These are phyloP conservation scores for Hypselothyrea guttata DNA, from an alignment of 2,888 invertebrate genomes.

Conservation along the genomic window DNA sequence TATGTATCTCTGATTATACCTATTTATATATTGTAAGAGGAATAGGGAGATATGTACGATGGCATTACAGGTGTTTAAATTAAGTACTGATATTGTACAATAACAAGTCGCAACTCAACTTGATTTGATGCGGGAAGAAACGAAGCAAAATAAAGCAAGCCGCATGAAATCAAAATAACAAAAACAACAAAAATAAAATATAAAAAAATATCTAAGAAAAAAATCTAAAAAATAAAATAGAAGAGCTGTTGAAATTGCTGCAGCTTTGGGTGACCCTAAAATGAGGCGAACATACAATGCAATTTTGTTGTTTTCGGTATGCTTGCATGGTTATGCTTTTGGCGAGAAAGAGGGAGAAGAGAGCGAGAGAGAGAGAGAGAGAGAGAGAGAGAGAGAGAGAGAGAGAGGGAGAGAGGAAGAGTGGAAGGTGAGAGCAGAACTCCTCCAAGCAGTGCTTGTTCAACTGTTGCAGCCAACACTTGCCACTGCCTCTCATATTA, in stretches of 20 bases:
- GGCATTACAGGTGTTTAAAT: too few species aligned
- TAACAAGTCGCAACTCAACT: slow-evolving; percentile 22
- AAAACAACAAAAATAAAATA: slow-evolving; percentile 17
- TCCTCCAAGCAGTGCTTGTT: too few species aligned
- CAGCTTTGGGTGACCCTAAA: slow-evolving; percentile 22
- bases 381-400: neutral
- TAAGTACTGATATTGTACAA: slow-evolving; percentile 10
- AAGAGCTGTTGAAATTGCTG: slow-evolving; percentile 13
- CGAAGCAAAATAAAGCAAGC: slow-evolving; percentile 3
- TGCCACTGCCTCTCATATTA: neutral
- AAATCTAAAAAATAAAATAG: neutral
- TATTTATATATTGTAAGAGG: neutral
- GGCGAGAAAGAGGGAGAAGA: neutral
- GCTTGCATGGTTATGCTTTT: slow-evolving; percentile 6
- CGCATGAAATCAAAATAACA: neutral
- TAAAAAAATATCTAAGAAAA: neutral
- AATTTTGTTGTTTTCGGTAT: slow-evolving; percentile 3
- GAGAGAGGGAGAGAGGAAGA: too few species aligned
- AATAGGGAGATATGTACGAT: neutral
- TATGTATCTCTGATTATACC: neutral
- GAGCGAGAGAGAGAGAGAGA: slow-evolving; percentile 8
- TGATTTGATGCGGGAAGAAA: slow-evolving; percentile 26
- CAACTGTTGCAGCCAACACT: too few species aligned
- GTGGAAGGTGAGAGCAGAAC: slow-evolving; percentile 21
- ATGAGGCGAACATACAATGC: slow-evolving; percentile 22